Evolutionary conservation across 2,888 invertebrate genomes (phyloP).

Genomic region (Stictocephala bisonia): DNA sequence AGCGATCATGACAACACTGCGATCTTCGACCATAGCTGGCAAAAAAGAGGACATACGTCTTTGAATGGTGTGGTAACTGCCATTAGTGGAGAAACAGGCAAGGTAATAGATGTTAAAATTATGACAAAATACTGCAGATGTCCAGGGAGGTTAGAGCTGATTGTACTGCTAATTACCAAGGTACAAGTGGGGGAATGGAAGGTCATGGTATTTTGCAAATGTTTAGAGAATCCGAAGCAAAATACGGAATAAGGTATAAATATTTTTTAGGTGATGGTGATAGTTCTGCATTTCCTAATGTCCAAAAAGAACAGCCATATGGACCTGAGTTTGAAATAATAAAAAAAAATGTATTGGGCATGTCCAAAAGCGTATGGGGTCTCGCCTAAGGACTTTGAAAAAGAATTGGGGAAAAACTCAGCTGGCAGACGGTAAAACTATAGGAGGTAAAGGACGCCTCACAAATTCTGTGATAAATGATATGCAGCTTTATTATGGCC

Average conservation of each 20-base stretch:
- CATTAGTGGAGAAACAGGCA: constrained; percentile 7
- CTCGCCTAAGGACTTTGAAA: constrained; percentile 42
- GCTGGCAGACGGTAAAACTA: constrained; percentile 42
- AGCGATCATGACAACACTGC: neutral
- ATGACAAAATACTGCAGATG: constrained; percentile 26
- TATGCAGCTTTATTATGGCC: constrained; percentile 56
- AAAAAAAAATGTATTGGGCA: constrained; percentile 31
- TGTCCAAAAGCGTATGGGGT: constrained; percentile 47
- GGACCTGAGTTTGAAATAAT: constrained; percentile 36
- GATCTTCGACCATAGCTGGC: constrained; percentile 3
- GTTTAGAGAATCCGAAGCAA: constrained; percentile 43
- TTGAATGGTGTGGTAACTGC: neutral
- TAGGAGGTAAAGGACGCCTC: constrained; percentile 53
- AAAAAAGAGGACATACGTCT: neutral
- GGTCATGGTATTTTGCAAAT: constrained; percentile 49
- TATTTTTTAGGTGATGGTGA: constrained; percentile 45
- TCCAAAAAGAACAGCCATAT: constrained; percentile 39
- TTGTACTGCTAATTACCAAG: constrained; percentile 50
- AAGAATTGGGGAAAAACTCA: neutral
- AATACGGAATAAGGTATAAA: constrained; percentile 40
- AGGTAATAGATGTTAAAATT: constrained; percentile 14
- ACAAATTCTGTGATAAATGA: constrained; percentile 55
- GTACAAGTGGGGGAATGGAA: constrained; percentile 53
- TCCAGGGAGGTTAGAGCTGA: neutral
- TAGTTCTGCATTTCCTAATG: constrained; percentile 12